Evolutionary conservation across 2,113 vertebrate species (phyloP).

Genomic region (Dipodomys stephensi): DNA sequence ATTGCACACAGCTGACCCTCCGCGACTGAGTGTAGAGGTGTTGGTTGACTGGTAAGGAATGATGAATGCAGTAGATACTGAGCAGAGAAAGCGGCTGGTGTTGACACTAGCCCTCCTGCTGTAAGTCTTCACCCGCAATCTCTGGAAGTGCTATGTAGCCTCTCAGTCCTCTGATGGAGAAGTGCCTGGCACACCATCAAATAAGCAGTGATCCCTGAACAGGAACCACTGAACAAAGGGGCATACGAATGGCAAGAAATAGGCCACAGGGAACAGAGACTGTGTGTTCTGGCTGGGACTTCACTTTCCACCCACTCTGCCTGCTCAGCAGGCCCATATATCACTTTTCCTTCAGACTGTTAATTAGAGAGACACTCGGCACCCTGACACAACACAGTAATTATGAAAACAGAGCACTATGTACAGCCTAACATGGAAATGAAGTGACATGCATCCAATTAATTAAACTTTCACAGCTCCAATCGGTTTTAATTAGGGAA

Average conservation of each 20-base stretch:
- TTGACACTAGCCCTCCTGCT: neutral
- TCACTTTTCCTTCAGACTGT: conserved; percentile 76
- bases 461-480: conserved; percentile 81
- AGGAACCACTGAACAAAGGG: conserved; percentile 70
- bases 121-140: neutral
- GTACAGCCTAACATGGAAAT: conserved; percentile 78
- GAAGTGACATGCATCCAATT: conserved; percentile 82
- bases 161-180: neutral
- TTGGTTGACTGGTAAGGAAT: neutral
- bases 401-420: conserved; percentile 82
- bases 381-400: conserved; percentile 70
- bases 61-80: neutral
- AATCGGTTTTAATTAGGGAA: conserved; percentile 81
- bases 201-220: neutral
- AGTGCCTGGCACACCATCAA: conserved; percentile 60
- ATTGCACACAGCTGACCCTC: neutral
- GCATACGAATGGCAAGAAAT: conserved; percentile 73
- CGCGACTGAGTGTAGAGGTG: neutral
- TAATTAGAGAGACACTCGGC: conserved; percentile 83
- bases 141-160: neutral
- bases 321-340: conserved; percentile 73
- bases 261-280: conserved; percentile 72
- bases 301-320: conserved; percentile 59
- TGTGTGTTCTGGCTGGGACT: conserved; percentile 57
- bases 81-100: neutral